phyloP scores from a whole-genome alignment of 1,140 invertebrate genomes.

The Leptopilina boulardi region DNA sequence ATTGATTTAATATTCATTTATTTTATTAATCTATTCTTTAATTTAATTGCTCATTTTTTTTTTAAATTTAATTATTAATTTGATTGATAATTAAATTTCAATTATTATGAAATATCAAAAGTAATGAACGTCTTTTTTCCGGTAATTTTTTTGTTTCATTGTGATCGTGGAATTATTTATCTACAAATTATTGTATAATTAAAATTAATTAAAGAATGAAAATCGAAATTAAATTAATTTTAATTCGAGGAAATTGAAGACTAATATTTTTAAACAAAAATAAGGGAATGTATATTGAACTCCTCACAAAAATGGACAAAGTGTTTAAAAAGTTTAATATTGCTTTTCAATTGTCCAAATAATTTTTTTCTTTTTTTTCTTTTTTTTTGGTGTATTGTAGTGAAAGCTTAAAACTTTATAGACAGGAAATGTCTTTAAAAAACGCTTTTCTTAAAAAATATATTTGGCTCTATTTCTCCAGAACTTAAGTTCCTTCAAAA shows the following conservation, averaged over 20 bases:
- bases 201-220: too few species aligned
- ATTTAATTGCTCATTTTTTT: too few species aligned
- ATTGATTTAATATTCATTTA: too few species aligned
- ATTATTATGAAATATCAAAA: too few species aligned
- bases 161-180: too few species aligned
- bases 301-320: not conserved
- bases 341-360: not conserved
- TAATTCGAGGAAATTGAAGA: not conserved
- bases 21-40: too few species aligned
- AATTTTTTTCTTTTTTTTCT: not conserved
- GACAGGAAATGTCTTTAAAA: not conserved
- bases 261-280: not conserved
- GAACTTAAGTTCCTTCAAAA: not conserved
- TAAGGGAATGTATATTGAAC: conserved; percentile 7
- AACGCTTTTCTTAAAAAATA: conserved; percentile 21
- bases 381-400: not conserved
- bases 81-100: too few species aligned
- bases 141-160: too few species aligned
- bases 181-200: too few species aligned
- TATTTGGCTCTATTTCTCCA: conserved; percentile 3
- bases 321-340: not conserved
- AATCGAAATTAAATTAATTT: not conserved
- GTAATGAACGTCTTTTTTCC: too few species aligned
- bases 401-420: not conserved
- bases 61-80: too few species aligned